Evolutionary conservation across 1,140 invertebrate genomes (phyloP), one percentile per base, ranked within the genome.

Genomic region (Eubasilissa regina): DNA sequence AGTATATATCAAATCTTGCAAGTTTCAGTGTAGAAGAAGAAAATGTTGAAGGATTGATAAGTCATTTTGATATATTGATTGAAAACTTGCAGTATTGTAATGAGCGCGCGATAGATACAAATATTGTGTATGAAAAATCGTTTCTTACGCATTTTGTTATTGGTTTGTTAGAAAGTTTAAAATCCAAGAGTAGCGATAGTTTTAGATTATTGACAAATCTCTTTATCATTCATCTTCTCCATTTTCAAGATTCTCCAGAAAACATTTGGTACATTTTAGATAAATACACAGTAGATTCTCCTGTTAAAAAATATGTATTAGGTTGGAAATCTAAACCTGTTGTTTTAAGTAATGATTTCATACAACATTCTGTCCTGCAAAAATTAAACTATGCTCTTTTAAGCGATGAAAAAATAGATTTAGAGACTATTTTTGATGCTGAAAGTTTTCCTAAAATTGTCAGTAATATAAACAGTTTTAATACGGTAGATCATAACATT

Each of bases 201-300:
- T 85, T 87, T 21, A 87, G 87, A 81, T 80, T 85, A 56, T 89
- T 89, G 56, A 72, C 87, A 15, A 87, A 85, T 53, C 53, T 87
- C 0, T 89, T 87, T 78, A 78, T 88, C 4, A 82, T 84, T 45
- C 87, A 88, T 84, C 84, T 89, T 75, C 81, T 89, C 47, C 88
- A 89, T 77, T 85, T 83, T 58, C 88, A 89, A 81, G 88, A 86
- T 84, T 85, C 86, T 6, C 86, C 87, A 10, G 85, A 79, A 15
- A 72, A 44, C n/a, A 74, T 78, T 19, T 76, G 21, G 48, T 58
- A 88, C 44, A 77, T 89, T 48, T 87, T 87, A n/a, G 86, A 87
- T 62, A 84, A 86, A 4, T 84, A 88, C 35, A 85, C 88, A 58
- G 85, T 85, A 9, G 86, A 88, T 81, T 85, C 81, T 9, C 86